phyloP scores from a whole-genome alignment of 2,797 vertebrate species.

The Moxostoma hubbsi region DNA sequence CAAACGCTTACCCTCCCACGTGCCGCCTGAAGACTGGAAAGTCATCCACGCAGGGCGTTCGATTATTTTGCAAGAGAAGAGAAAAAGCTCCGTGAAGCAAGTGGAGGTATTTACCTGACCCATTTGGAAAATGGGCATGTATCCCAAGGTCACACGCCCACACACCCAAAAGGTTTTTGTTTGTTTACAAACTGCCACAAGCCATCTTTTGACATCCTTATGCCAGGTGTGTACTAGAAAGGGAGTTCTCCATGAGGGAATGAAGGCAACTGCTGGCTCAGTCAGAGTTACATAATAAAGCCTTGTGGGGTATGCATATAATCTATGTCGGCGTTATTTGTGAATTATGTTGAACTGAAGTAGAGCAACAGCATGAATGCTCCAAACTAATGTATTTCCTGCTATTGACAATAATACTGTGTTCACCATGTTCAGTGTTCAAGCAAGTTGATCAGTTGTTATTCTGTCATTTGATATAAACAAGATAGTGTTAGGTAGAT shows the following conservation, averaged over 20 bases:
- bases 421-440: neutral
- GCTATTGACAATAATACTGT: neutral
- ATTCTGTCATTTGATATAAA: neutral
- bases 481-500: no score
- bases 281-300: constrained; percentile 50
- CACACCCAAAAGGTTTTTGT: constrained; percentile 65
- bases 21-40: constrained; percentile 58
- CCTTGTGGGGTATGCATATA: constrained; percentile 28
- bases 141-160: constrained; percentile 76
- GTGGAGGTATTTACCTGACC: constrained; percentile 72
- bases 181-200: constrained; percentile 70
- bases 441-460: neutral
- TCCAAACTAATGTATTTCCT: neutral
- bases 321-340: constrained; percentile 36
- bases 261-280: constrained; percentile 47
- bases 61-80: constrained; percentile 62
- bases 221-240: constrained; percentile 58
- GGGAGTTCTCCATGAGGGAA: constrained; percentile 45
- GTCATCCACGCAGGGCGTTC: constrained; percentile 58
- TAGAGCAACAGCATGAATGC: neutral
- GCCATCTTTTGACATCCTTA: constrained; percentile 62
- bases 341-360: constrained; percentile 30
- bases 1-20: constrained; percentile 65
- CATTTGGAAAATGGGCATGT: constrained; percentile 71
- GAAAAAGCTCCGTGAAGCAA: constrained; percentile 62